Evolutionary conservation across 2,888 invertebrate genomes (phyloP), one percentile per base, ranked within the genome.

Genomic region (Troides helena): DNA sequence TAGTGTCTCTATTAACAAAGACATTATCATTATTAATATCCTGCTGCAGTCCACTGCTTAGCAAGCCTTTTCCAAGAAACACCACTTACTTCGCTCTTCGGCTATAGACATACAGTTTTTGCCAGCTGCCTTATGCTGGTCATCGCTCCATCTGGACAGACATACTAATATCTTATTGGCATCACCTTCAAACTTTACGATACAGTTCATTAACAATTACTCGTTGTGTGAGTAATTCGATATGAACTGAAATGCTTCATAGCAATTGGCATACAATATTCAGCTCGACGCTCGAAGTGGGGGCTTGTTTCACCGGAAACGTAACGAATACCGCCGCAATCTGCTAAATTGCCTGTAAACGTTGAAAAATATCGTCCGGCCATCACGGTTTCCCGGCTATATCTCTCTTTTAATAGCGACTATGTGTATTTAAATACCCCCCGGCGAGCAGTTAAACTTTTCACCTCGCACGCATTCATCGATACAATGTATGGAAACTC

Each of bases 401-500:
- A 60, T 66, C 36, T 66, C 66, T 66, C 36, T 64, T 66, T 66
- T 60, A 60, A 60, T 59, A 60, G 60, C 60, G 50, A 36, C n/a
- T 66, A 53, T 66, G 66, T 59, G 60, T 66, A 66, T 60, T 66
- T 66, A 66, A 66, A 66, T 46, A 46, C 50, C 30, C 66, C 36
- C 50, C 25, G 21, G 66, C 18, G 66, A 58, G 21, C 60, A 36
- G 50, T 66, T 50, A 60, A 66, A 66, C 10, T 7, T 66, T 65
- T 58, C 43, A 60, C 50, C n/a, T 53, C 1, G 23, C 60, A 50
- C 59, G 17, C 30, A 50, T 60, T 30, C 3, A 65, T 43, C 21
- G 39, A 39, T 1, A 57, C 57, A 21, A 21, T n/a, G 6, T 57
- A 21, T 57, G 21, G n/a, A 57, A 50, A 17, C 4, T 50, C 50